Evolutionary conservation across 1,140 invertebrate species (phyloP), one percentile per base, ranked within the genome.

Genomic region (Drosophila micromelanica): DNA sequence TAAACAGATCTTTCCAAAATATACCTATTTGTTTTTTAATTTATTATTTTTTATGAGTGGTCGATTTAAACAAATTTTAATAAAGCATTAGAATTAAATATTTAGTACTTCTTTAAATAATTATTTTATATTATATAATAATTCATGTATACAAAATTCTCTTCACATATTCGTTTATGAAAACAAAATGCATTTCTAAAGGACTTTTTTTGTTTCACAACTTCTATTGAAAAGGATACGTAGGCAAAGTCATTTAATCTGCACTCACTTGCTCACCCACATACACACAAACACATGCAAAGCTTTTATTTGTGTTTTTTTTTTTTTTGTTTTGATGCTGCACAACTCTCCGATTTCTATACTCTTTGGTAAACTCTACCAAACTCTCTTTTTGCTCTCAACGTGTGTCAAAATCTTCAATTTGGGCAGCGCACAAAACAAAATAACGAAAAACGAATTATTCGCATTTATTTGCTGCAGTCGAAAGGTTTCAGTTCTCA

Each of bases 341-440:
- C 82, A 87, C 63, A 87, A 87, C 84, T 86, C 81, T 78, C 81
- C 72, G 61, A 60, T 43, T 60, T 64, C 7, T 35, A 48, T 51
- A 54, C 54, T 68, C 60, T 52, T 30, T 45, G 7, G 61, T 38
- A 45, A 52, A 52, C 51, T 52, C 40, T 68, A 48, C 45, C 30
- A 32, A 64, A 45, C 32, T 30, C 65, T 57, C 52, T 35, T 54
- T 12, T 37, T 5, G 38, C 51, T 46, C 71, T 57, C 67, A 43
- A 43, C 38, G 20, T 54, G 69, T 38, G 63, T 67, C 71, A 68
- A 65, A 67, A 72, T 76, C 75, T 75, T 57, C 57, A 45, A 37
- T 72, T 79, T 54, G 43, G 71, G 76, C 55, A 61, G 71, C 40
- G 48, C 49, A 59, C 51, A 78, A 27, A 52, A 51, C 20, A 69